These are phyloP conservation scores for Astreopora myriophthalma DNA, from an alignment of 64 coral and sea anemone species.

Conservation along the genomic window DNA sequence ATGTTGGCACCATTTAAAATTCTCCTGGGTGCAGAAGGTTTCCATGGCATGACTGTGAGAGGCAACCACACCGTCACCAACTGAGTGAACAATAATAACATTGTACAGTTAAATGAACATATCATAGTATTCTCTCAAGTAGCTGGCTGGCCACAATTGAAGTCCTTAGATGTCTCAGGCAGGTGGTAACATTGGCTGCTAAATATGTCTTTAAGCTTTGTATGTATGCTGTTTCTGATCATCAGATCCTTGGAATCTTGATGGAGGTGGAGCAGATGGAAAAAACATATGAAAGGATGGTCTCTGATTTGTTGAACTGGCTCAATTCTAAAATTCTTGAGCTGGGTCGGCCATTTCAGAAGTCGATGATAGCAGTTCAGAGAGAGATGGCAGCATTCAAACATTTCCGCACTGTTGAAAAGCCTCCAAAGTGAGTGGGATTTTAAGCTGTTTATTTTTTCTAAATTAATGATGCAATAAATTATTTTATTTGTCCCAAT, in stretches of 20 bases:
- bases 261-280: conserved; percentile 95
- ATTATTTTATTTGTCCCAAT: background rate
- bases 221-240: background rate
- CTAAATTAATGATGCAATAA: background rate
- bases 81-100: too few relatives aligned
- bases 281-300: conserved; percentile 79
- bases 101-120: too few relatives aligned
- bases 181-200: too few relatives aligned
- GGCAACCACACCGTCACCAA: too few relatives aligned
- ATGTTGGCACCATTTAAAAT: too few relatives aligned
- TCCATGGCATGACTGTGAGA: too few relatives aligned
- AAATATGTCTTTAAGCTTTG: background rate
- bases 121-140: too few relatives aligned
- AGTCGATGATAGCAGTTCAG: conserved; percentile 83
- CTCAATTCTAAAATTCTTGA: conserved; percentile 74
- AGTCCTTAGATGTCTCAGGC: too few relatives aligned
- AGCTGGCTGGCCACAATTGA: too few relatives aligned
- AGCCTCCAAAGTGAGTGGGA: conserved; percentile 87
- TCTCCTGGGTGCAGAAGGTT: too few relatives aligned
- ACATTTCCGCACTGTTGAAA: conserved; percentile 97
- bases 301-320: conserved; percentile 87
- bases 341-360: conserved; percentile 73
- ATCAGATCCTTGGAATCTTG: conserved; percentile 87
- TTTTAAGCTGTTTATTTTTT: background rate
- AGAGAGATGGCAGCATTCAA: conserved; percentile 91